Percentiles rank a stretch among this genome's conserved stretches.
Conservation (phyloP, 2,888 invertebrate genomes). For the Zonitis immaculata region DNA sequence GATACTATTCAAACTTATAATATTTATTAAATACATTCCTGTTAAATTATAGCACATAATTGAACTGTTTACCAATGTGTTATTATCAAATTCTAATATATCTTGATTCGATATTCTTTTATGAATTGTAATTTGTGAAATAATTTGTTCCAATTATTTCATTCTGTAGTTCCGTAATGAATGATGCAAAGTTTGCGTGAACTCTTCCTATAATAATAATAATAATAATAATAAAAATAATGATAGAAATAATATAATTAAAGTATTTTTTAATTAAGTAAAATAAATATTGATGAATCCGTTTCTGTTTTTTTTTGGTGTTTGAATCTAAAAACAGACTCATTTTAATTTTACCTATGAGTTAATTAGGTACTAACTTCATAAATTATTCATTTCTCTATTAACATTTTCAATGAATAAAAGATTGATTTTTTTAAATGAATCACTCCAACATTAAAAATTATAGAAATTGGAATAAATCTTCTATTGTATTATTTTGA, state of each 20-base stretch:
- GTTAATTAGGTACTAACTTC: constrained; percentile 25
- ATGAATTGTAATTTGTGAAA: neutral
- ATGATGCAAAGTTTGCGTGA: neutral
- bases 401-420: constrained; percentile 11
- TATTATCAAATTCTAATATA: too few relatives aligned
- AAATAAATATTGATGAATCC: too few relatives aligned
- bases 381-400: constrained; percentile 28
- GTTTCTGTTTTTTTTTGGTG: constrained; percentile 18
- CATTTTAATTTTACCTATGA: constrained; percentile 28
- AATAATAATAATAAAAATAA: too few relatives aligned
- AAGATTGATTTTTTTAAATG: too few relatives aligned
- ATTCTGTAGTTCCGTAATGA: neutral
- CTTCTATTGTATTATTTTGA: too few relatives aligned
- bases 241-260: too few relatives aligned
- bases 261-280: too few relatives aligned
- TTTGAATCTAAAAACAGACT: constrained; percentile 20
- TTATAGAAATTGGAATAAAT: too few relatives aligned
- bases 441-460: too few relatives aligned
- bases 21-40: constrained; percentile 20
- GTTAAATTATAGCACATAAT: too few relatives aligned
- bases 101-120: too few relatives aligned
- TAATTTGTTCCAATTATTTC: neutral
- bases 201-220: constrained; percentile 4
- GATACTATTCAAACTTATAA: constrained; percentile 21
- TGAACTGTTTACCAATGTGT: too few relatives aligned